A percentile compares a stretch with the other conserved stretches of the same genome.
These are phyloP conservation scores for Alethe castanea DNA, from an alignment of 2,113 vertebrate genomes.

Conservation along the genomic window DNA sequence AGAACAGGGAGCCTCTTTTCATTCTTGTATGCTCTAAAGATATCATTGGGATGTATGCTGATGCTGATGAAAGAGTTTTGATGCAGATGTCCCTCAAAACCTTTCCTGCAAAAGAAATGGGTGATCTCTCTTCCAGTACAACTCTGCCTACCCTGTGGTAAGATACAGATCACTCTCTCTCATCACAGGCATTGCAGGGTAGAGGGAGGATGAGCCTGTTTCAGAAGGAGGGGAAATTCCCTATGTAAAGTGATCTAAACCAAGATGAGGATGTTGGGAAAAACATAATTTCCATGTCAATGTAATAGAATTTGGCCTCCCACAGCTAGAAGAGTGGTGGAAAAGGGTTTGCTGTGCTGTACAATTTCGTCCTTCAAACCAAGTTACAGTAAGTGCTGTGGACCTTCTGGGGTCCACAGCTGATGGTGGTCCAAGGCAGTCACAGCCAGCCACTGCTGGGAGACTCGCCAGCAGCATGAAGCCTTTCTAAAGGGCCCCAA, in stretches of 20 bases:
- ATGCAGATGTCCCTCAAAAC: not conserved
- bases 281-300: not conserved
- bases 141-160: not conserved
- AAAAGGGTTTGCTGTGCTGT: not conserved
- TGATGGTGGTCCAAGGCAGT: not conserved
- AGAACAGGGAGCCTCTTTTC: not conserved
- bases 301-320: slow-evolving; percentile 2
- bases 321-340: not conserved
- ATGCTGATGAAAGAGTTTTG: not conserved
- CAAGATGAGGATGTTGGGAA: not conserved
- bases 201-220: not conserved
- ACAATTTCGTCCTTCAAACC: slow-evolving; percentile 17
- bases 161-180: not conserved
- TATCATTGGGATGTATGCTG: not conserved
- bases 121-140: not conserved
- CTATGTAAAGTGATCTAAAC: not conserved
- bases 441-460: not conserved
- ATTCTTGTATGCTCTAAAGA: not conserved
- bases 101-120: not conserved
- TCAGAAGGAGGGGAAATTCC: slow-evolving; percentile 9
- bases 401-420: not conserved
- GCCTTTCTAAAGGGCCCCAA: not conserved
- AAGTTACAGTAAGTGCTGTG: not conserved
- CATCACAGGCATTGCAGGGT: not conserved
- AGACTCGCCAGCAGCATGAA: not conserved